phyloP scores from a whole-genome alignment of 2,888 invertebrate genomes.

The Melanchra persicariae region DNA sequence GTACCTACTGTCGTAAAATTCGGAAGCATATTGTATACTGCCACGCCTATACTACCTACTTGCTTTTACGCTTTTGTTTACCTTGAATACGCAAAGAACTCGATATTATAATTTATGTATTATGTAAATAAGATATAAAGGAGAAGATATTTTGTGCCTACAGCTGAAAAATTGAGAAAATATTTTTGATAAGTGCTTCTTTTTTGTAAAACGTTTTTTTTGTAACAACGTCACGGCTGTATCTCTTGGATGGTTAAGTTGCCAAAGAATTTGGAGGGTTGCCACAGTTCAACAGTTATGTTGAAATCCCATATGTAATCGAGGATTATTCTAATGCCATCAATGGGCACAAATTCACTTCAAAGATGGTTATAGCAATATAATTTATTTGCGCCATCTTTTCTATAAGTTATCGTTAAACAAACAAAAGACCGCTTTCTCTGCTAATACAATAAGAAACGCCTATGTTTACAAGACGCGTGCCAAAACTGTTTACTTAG shows the following conservation, averaged over 20 bases:
- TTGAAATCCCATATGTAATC: neutral
- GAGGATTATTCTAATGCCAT: neutral
- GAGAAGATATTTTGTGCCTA: conserved; percentile 8
- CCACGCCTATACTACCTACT: neutral
- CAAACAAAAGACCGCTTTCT: conserved; percentile 47
- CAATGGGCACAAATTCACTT: neutral
- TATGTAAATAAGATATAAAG: conserved; percentile 23
- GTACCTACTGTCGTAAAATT: conserved; percentile 34
- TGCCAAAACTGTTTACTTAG: conserved; percentile 80
- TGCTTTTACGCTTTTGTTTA: conserved; percentile 26
- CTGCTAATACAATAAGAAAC: conserved; percentile 64
- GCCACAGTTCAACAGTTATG: neutral
- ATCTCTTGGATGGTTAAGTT: neutral
- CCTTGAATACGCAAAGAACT: conserved; percentile 15
- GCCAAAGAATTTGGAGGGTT: no score
- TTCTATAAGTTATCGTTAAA: conserved; percentile 21
- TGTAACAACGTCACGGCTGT: neutral
- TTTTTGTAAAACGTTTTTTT: neutral
- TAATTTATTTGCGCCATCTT: neutral
- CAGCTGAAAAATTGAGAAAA: neutral
- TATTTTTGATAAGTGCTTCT: neutral
- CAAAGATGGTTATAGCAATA: neutral
- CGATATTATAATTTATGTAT: conserved; percentile 37
- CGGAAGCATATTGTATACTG: conserved; percentile 12
- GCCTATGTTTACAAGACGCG: conserved; percentile 73